Evolutionary conservation across 1,140 invertebrate genomes (phyloP), one percentile per base, ranked within the genome.

Genomic region (Halyomorpha halys): DNA sequence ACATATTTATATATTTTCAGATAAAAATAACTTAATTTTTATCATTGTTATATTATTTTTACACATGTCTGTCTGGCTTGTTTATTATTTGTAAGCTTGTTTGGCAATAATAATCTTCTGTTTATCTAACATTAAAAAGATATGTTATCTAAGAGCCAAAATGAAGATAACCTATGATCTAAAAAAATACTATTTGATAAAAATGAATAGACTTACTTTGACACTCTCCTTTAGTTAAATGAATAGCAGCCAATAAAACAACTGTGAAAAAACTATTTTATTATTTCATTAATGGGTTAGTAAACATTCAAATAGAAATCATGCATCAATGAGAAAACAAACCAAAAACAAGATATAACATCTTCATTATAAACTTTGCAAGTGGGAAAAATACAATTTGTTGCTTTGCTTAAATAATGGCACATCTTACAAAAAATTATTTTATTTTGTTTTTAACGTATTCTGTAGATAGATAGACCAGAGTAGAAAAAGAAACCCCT

Each of bases 201-300:
- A 66, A 65, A 56, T 16, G 45, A 67, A 68, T 66, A 70, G 68
- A 79, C 78, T 80, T 69, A 80, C 78, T 80, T 70, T 79, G 78
- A 70, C 78, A 80, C 70, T 80, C 78, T 64, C 75, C 76, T 69
- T 73, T 71, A 69, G 75, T 75, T 71, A 75, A 68, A 68, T 71
- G 74, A 66, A 73, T 73, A 71, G 77, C 73, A 67, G 76, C 74
- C 65, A 79, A 73, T 71, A 79, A 69, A 72, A 79, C 74, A 71
- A 75, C 75, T 75, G 74, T 61, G 56, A 66, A 67, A 69, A 66
- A 67, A 47, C 62, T 39, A 68, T 59, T 45, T 34, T 62, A 47
- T 62, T 56, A 23, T 16, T 21, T 56, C 27, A 56, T 19, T 56
- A 56, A 15, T 25, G 53, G 9, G 19, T 23, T 56, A 23, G 14